A percentile compares a stretch with the other conserved stretches of the same genome.
These are phyloP conservation scores for Holcopasites calliopsidis DNA, from an alignment of 1,140 invertebrate genomes.

Conservation along the genomic window DNA sequence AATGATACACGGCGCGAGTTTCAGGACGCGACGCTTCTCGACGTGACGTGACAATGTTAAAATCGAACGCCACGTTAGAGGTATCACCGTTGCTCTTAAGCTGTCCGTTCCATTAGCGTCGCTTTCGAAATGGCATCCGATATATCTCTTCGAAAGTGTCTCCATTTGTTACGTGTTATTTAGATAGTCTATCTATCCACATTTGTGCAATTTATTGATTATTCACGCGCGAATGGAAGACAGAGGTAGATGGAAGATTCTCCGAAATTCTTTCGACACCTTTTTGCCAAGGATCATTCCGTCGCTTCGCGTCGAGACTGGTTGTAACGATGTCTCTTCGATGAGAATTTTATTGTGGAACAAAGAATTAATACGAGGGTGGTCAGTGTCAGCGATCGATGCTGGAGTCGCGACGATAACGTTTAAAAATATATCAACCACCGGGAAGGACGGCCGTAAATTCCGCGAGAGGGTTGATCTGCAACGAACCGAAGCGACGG, in stretches of 20 bases:
- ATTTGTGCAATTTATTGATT: no score
- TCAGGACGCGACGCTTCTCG: neutral
- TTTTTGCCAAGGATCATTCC: no score
- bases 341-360: neutral
- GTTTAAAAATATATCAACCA: conserved; percentile 52
- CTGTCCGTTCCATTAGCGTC: neutral
- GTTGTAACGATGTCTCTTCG: neutral
- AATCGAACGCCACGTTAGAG: neutral
- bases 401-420: conserved; percentile 17
- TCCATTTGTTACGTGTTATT: no score
- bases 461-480: conserved; percentile 54
- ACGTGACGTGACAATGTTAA: neutral
- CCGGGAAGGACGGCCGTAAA: conserved; percentile 63
- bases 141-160: neutral
- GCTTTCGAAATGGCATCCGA: neutral
- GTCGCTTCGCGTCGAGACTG: no score
- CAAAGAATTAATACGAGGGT: neutral
- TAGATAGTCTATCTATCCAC: no score
- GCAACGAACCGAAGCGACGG: conserved; percentile 50
- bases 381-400: conserved; percentile 2
- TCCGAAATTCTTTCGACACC: no score
- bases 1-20: neutral
- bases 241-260: no score
- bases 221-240: no score
- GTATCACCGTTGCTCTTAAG: neutral